Conservation (phyloP, 2,888 invertebrate genomes). For the Teleogryllus oceanicus region DNA sequence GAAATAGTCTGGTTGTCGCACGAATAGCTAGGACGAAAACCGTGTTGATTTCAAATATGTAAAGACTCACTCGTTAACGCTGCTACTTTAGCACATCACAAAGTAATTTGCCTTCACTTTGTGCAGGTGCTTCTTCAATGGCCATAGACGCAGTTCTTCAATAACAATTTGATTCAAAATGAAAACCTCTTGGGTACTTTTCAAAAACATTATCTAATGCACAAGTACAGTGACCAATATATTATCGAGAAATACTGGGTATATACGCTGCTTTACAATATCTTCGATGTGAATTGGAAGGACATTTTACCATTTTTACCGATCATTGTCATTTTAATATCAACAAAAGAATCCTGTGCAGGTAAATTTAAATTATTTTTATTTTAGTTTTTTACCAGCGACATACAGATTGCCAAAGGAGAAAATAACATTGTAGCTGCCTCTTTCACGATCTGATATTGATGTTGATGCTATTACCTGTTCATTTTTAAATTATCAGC, state of each 20-base stretch:
- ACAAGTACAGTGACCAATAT: slow-evolving; percentile 45
- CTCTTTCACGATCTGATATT: neutral
- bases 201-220: slow-evolving; percentile 34
- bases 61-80: neutral
- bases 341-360: too few species aligned
- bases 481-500: too few species aligned
- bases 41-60: too few species aligned
- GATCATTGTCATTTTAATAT: neutral
- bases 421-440: too few species aligned
- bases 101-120: neutral
- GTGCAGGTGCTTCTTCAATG: too few species aligned
- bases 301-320: neutral
- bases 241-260: slow-evolving; percentile 46
- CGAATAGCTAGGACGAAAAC: too few species aligned
- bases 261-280: slow-evolving; percentile 44
- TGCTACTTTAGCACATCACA: neutral
- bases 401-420: too few species aligned
- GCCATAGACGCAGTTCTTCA: too few species aligned
- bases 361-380: too few species aligned
- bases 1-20: too few species aligned
- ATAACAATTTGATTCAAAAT: neutral
- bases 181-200: slow-evolving; percentile 39
- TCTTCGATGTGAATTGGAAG: slow-evolving; percentile 45
- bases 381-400: neutral
- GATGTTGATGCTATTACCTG: too few species aligned